Base-by-base conservation (phyloP, 2,797 vertebrate species). In the Delichon dasypus region DNA sequence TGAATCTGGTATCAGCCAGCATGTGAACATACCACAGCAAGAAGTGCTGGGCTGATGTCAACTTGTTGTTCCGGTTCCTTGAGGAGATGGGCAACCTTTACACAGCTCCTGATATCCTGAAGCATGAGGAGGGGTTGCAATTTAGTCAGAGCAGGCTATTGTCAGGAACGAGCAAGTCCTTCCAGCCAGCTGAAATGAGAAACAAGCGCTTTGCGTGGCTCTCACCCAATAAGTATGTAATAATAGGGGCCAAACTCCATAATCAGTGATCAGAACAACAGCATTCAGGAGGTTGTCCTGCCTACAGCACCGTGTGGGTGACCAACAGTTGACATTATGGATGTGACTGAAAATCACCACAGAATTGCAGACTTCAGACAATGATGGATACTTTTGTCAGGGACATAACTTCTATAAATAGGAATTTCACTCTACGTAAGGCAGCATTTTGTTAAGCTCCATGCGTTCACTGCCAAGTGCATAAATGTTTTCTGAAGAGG, bases 381-480 rank as follows among this genome's bases (percentile, higher is more conserved):
- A 81, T 70, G 32, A 81, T 60, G 51, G 73, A 73, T 86, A 21
- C 55, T 73, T 22, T 91, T 94, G 64, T 94, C 73, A 93, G 57
- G 76, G 83, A 32, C 40, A 19, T 40, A 60, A 53, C 30, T 88
- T 70, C 76, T 86, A 76, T 86, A 92, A 86, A 86, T 57, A 93
- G 42, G 48, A 47, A 66, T 85, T 66, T 27, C 20, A 16, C 9
- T 70, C 51, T 78, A 13, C 0, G 0, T 82, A 76, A 73, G 42
- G 51, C 34, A 67, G 66, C 45, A 67, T 91, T 92, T 93, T 73
- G n/a, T 88, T 91, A 81, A 92, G 48, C 67, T 70, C 91, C 48
- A 21, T 9, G 1, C 50, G 27, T 61, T 84, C 50, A 44, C n/a
- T 71, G 83, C 83, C 71, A 71, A 84, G 55, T 74, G 11, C 47